Evolutionary conservation across 2,888 invertebrate species (phyloP).

Genomic region (Vandiemenella viatica): DNA sequence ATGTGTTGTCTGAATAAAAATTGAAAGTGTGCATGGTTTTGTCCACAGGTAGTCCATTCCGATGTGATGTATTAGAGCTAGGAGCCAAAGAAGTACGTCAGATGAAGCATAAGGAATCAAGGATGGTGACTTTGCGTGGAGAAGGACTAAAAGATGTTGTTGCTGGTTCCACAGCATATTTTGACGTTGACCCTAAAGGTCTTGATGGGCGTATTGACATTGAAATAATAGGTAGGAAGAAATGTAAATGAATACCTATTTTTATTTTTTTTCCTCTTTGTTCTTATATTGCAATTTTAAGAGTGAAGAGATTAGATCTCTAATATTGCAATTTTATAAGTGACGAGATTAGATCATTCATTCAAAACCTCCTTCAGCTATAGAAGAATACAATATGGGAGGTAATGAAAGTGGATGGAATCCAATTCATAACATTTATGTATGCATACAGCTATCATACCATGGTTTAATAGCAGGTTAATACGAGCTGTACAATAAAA

Average conservation of each 20-base stretch:
- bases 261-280: neutral
- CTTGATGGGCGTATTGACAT: constrained; percentile 33
- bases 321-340: no score
- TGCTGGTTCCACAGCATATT: constrained; percentile 29
- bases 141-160: constrained; percentile 30
- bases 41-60: constrained; percentile 80
- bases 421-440: no score
- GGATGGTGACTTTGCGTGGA: constrained; percentile 23
- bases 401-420: no score
- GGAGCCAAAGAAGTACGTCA: constrained; percentile 22
- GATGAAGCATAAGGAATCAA: constrained; percentile 20
- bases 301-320: no score
- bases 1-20: no score
- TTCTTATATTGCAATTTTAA: neutral
- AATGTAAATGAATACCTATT: neutral
- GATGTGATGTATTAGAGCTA: constrained; percentile 48
- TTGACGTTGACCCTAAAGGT: constrained; percentile 32
- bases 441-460: no score
- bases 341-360: no score
- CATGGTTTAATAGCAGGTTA: no score
- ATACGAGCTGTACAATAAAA: no score
- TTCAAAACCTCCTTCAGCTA: no score
- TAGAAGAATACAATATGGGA: no score
- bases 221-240: constrained; percentile 31
- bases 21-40: no score